These are phyloP conservation scores for Tipula lateralis DNA, from an alignment of 2,888 invertebrate genomes.

Conservation along the genomic window DNA sequence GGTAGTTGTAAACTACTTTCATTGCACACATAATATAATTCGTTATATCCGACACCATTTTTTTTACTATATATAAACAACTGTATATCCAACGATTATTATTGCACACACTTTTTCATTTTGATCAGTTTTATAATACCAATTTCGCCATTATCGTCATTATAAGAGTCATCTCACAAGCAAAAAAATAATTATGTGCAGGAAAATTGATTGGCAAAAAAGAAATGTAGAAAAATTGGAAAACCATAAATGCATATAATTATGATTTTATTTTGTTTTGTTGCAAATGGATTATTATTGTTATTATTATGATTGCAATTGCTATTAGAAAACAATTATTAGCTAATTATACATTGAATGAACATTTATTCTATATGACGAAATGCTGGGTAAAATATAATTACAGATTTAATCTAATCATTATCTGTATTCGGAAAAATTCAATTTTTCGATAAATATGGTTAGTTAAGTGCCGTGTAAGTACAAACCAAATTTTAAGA, in stretches of 20 bases:
- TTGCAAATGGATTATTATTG: neutral
- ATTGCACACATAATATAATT: neutral
- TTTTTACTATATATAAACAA: neutral
- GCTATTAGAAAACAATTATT: neutral
- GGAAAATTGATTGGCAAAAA: neutral
- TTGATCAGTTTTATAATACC: neutral
- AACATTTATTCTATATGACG: neutral
- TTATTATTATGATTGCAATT: neutral
- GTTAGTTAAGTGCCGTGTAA: neutral
- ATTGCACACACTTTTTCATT: too few relatives aligned
- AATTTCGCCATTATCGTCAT: neutral
- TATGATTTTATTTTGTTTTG: neutral
- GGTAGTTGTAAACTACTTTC: neutral
- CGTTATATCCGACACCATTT: neutral
- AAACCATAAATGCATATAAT: conserved; percentile 1
- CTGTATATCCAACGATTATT: neutral
- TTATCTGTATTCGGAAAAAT: neutral
- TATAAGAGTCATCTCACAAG: neutral
- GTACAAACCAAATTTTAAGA: neutral
- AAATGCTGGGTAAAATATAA: neutral
- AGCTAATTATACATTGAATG: neutral
- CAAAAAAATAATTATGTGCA: neutral
- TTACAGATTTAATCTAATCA: neutral
- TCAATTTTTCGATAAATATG: neutral
- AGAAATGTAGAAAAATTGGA: neutral